Base-by-base conservation (phyloP, 2,797 vertebrate species). In the Danio albolineatus region DNA sequence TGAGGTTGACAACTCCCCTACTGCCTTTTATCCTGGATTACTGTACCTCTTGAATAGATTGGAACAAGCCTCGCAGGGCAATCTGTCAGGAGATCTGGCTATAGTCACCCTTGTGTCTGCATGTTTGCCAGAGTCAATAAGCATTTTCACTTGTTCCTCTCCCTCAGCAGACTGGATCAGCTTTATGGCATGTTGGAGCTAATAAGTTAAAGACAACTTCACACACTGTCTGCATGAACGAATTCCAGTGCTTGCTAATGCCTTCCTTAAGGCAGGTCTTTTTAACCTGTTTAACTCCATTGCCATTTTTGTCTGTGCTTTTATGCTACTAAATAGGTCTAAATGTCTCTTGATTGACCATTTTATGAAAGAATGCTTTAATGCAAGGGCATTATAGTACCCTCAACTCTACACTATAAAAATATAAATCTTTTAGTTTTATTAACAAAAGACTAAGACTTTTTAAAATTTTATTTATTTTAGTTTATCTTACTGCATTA, bases 71-170 rank as follows among this genome's bases (percentile, higher is more conserved):
- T 70, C 14, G 6, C 69, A 82, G 73, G 69, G 54, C 62, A 73
- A 78, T 86, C 80, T 66, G 72, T 82, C 73, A 67, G 62, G 78
- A 72, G 77, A 71, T 83, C 72, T 76, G 76, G 82, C 75, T 71
- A 73, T 66, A 79, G 49, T 84, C 79, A 82, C 76, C 67, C 62
- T 74, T 79, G 78, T 70, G 76, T 76, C 76, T 76, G 43, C 51
- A 53, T 73, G 56, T 83, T 85, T 80, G 77, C 85, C 82, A 84
- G 64, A 73, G 80, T 82, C 77, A 80, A 82, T 84, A 82, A 82
- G 78, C 59, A 74, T 82, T 84, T 85, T 80, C 73, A 77, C 73
- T 82, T 79, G 76, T 76, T 83, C 76, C 71, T 73, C 65, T 69
- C 67, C 44, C 65, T 83, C 78, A 66, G 28, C 54, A 71, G 79